Conservation (phyloP, 2,797 vertebrate species). For the Muscicapa striata region DNA sequence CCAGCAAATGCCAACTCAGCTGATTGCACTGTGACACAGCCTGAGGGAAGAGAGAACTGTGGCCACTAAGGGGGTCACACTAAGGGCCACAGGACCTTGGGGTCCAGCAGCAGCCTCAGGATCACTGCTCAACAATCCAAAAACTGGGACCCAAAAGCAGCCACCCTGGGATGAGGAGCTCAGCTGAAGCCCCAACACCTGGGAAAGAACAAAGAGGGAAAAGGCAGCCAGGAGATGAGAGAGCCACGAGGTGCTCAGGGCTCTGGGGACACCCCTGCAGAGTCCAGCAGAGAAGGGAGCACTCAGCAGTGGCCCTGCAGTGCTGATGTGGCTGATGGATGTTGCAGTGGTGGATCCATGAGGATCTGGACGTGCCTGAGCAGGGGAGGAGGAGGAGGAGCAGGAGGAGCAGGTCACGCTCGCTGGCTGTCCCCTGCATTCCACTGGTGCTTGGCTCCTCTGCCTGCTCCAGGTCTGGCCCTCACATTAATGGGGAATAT, state of each 20-base stretch:
- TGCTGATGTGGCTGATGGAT: neutral
- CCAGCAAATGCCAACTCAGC: neutral
- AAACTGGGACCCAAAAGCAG: neutral
- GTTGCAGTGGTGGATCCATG: neutral
- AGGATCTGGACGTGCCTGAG: neutral
- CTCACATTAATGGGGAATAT: neutral
- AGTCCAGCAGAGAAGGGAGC: rapidly evolving
- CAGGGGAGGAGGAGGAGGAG: neutral
- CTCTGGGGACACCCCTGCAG: neutral
- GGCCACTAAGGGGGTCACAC: neutral
- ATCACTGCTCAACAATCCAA: neutral
- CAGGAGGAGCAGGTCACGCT: neutral
- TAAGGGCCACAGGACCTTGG: neutral
- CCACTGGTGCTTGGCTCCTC: neutral
- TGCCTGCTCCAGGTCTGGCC: neutral
- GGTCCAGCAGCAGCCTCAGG: neutral
- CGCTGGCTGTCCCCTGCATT: neutral
- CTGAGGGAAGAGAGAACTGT: neutral
- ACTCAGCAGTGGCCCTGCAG: neutral
- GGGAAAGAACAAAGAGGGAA: neutral
- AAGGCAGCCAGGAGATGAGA: neutral
- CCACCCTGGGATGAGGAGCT: neutral
- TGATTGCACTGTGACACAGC: neutral
- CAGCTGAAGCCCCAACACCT: neutral
- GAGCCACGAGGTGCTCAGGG: neutral